phyloP scores from a whole-genome alignment of 2,797 vertebrate genomes.

The Spinus pinus region DNA sequence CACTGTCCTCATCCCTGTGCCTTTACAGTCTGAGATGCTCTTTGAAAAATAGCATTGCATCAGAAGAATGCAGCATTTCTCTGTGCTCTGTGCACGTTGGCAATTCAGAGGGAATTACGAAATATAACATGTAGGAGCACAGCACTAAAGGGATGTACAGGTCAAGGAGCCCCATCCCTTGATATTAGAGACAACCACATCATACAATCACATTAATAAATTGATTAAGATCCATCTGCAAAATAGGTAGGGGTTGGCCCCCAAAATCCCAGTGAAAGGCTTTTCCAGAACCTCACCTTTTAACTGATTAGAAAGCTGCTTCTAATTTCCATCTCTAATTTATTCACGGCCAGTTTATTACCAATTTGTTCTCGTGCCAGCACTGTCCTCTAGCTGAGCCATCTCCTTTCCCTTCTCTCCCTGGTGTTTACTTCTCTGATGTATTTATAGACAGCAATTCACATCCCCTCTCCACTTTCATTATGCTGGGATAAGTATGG shows the following conservation, averaged over 20 bases:
- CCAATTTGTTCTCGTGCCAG: constrained; percentile 49
- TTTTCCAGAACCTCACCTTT: constrained; percentile 37
- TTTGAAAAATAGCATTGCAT: not conserved
- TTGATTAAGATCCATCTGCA: constrained; percentile 33
- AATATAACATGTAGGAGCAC: not conserved
- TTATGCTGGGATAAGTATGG: not conserved
- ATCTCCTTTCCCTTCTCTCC: constrained; percentile 33
- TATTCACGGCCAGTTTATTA: constrained; percentile 53
- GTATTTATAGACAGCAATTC: constrained; percentile 44
- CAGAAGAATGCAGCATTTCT: not conserved
- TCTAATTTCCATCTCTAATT: constrained; percentile 64
- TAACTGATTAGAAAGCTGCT: constrained; percentile 47
- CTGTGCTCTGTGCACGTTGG: not conserved
- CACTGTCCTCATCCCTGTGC: not conserved
- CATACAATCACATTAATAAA: constrained; percentile 28
- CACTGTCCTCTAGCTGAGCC: constrained; percentile 57
- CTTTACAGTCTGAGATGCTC: not conserved
- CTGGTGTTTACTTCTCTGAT: constrained; percentile 8
- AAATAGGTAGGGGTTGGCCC: not conserved
- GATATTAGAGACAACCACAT: not conserved
- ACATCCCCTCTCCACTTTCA: not conserved
- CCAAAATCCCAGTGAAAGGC: constrained; percentile 44
- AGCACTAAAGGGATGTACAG: not conserved
- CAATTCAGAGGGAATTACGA: constrained; percentile 16
- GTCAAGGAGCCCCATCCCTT: constrained; percentile 6